Base-by-base conservation (phyloP, 2,888 invertebrate genomes). In the Exocentrus adspersus region DNA sequence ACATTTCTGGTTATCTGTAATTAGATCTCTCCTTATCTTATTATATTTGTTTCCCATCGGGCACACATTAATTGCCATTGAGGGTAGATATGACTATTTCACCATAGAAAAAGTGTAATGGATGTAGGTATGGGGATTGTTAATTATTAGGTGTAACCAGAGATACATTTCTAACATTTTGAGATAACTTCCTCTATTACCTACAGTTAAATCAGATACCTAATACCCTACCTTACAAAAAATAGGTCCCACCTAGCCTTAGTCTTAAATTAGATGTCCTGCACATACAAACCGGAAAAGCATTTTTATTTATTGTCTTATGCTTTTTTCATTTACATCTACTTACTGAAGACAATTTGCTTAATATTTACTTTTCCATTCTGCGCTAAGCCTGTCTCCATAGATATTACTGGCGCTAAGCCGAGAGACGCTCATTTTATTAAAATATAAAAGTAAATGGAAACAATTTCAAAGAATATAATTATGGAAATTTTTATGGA, bases 391-490 rank as follows among this genome's bases (percentile, higher is more conserved):
- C 28, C 37, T 51, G 53, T 46, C 62, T 45, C 62, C 59, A 57
- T 59, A 42, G 54, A 43, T 43, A 43, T 24, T 17, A 20, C 28
- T 4, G 56, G 46, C 50, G 56, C 46, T 58, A 53, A 57, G 48
- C 60, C 32, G 59, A 62, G 51, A 59, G 48, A 62, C 51, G 32
- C 59, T 50, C 68, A 51, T 43, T 66, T 53, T 56, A 48, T 54
- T 56, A 60, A 65, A 64, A 64, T 69, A 69, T 66, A 66, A 69
- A 69, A 66, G 68, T 64, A 64, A 69, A 66, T 69, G 62, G 68
- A 66, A 66, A 69, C 62, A 69, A 66, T 69, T 69, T 62, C 41
- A 60, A 50, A 58, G 62, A 57, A 62, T 66, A 69, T 60, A 66
- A 62, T 64, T 69, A 69, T 66, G 68, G 64, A 69, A 66, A 69